phyloP scores from a whole-genome alignment of 2,113 vertebrate genomes.

The Bungarus multicinctus region DNA sequence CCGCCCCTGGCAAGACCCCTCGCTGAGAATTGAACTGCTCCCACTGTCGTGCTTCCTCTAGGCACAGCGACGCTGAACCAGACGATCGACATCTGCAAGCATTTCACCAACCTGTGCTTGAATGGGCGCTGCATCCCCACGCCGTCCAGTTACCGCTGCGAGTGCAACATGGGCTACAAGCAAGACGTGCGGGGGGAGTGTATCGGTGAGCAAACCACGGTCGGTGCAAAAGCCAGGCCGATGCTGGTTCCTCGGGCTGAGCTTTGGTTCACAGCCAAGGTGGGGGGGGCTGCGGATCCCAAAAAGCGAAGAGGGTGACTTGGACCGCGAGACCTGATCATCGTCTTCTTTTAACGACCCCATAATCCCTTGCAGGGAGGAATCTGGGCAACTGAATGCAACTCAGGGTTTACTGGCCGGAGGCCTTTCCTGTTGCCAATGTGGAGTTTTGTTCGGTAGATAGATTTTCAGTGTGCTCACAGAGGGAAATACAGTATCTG shows the following conservation, averaged over 20 bases:
- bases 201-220: slow-evolving; percentile 76
- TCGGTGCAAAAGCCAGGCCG: fast-evolving
- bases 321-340: neutral
- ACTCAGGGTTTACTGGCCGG: too few species aligned
- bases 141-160: slow-evolving; percentile 89
- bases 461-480: too few species aligned
- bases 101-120: slow-evolving; percentile 92
- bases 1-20: neutral
- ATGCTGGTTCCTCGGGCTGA: neutral
- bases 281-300: neutral
- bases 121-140: slow-evolving; percentile 95
- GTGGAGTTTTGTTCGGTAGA: too few species aligned
- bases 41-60: slow-evolving; percentile 37
- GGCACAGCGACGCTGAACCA: slow-evolving; percentile 85
- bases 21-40: neutral
- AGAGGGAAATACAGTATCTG: too few species aligned
- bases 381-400: too few species aligned
- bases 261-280: neutral
- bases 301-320: neutral
- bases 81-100: slow-evolving; percentile 92
- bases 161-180: slow-evolving; percentile 98
- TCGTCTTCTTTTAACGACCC: too few species aligned
- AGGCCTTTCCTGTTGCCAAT: too few species aligned
- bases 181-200: slow-evolving; percentile 91
- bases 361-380: too few species aligned